phyloP scores from a whole-genome alignment of 2,113 vertebrate genomes.

The Paracanthobrama guichenoti region DNA sequence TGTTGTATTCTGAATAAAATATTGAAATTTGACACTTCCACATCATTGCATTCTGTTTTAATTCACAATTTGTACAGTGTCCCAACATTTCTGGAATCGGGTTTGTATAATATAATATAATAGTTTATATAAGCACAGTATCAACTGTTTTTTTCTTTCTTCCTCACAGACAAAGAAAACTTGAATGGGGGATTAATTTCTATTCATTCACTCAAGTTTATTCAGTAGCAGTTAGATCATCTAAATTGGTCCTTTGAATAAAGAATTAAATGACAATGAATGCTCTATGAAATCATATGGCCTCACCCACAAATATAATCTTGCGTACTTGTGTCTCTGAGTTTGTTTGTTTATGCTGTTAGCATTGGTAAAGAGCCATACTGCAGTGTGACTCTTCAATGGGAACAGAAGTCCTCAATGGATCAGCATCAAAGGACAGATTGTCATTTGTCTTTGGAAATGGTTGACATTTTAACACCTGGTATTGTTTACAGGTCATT shows the following conservation, averaged over 20 bases:
- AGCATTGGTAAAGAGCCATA: conserved; percentile 35
- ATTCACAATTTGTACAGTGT: too few species aligned
- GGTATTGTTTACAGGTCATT: conserved; percentile 45
- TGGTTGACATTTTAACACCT: conserved; percentile 30
- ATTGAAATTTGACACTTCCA: too few species aligned
- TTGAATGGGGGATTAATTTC: conserved; percentile 43
- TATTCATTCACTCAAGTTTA: conserved; percentile 33
- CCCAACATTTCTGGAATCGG: too few species aligned
- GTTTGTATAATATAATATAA: background rate
- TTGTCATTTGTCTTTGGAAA: conserved; percentile 39
- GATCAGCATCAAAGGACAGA: conserved; percentile 44
- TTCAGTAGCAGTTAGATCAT: conserved; percentile 41
- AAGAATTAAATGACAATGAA: conserved; percentile 20
- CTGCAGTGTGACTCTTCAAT: conserved; percentile 34
- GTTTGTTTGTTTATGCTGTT: conserved; percentile 24
- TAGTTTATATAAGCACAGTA: background rate
- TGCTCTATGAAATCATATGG: conserved; percentile 25
- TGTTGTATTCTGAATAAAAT: too few species aligned
- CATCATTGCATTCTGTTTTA: too few species aligned
- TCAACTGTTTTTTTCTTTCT: background rate
- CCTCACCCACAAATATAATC: conserved; percentile 15
- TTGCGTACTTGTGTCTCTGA: conserved; percentile 7
- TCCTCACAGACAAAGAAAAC: conserved; percentile 5
- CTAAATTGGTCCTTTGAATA: conserved; percentile 34
- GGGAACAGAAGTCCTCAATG: conserved; percentile 33